A percentile compares a stretch with the other conserved stretches of the same genome.
Evolutionary conservation across 2,797 vertebrate species (phyloP).

Genomic region (Enteromius afrohamiltoni): DNA sequence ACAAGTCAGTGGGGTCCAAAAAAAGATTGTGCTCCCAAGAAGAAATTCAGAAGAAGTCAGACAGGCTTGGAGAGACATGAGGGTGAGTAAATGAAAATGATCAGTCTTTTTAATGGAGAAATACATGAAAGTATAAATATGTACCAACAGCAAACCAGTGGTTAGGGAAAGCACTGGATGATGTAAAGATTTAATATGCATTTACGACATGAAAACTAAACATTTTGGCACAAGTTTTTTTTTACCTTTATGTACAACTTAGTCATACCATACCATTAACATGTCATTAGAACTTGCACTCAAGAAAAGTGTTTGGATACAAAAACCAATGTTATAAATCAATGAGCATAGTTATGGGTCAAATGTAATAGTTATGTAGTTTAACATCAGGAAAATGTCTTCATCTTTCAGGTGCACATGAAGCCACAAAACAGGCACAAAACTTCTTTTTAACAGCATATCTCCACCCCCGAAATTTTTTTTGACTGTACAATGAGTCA

Average conservation of each 20-base stretch:
- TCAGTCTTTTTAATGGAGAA: background rate
- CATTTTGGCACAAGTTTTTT: slow-evolving; percentile 14
- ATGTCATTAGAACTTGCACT: background rate
- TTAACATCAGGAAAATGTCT: background rate
- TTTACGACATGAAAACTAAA: background rate
- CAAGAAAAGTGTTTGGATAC: background rate
- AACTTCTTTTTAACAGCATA: background rate
- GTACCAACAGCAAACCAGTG: background rate
- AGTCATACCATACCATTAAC: background rate
- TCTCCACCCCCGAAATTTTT: slow-evolving; percentile 5
- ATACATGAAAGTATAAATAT: background rate
- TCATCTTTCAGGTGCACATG: background rate
- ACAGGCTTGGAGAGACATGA: background rate
- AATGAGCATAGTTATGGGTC: background rate
- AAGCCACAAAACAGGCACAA: background rate
- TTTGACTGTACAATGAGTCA: slow-evolving; percentile 43
- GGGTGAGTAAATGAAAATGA: background rate
- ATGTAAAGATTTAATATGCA: background rate
- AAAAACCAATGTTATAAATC: background rate
- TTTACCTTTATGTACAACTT: background rate
- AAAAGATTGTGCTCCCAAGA: background rate
- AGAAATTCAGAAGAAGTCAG: background rate
- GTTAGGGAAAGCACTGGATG: background rate
- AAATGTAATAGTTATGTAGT: background rate
- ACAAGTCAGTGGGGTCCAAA: background rate